phyloP scores from a whole-genome alignment of 2,888 invertebrate species.

The Athalia circularis region DNA sequence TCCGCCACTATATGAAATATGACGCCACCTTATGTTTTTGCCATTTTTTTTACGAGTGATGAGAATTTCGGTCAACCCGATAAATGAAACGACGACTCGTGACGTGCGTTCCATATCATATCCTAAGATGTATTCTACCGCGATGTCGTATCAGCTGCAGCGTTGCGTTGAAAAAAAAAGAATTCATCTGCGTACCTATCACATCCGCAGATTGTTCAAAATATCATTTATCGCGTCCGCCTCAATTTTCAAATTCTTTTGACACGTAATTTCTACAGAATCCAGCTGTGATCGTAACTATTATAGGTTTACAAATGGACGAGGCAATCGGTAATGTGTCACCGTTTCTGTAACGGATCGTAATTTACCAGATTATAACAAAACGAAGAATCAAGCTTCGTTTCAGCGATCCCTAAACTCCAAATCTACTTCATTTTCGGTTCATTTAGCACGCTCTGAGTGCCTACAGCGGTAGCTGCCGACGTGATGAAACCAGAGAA shows the following conservation, averaged over 20 bases:
- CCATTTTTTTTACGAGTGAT: conserved; percentile 2
- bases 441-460: conserved; percentile 27
- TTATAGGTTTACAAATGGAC: neutral
- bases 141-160: conserved; percentile 20
- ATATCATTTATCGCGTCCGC: no score
- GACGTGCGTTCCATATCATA: conserved; percentile 13
- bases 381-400: neutral
- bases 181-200: no score
- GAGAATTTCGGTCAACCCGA: conserved; percentile 33
- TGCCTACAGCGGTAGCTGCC: no score
- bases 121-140: neutral
- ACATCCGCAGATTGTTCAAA: no score
- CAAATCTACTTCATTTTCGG: conserved; percentile 7
- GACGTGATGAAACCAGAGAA: conserved; percentile 8
- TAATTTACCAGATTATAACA: conserved; percentile 26
- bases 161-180: conserved; percentile 3
- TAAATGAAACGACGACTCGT: conserved; percentile 31
- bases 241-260: no score
- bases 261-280: no score
- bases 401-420: conserved; percentile 9
- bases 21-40: conserved; percentile 13
- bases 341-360: conserved; percentile 26
- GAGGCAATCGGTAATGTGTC: conserved; percentile 14
- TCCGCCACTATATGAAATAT: conserved; percentile 20
- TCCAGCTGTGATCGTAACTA: no score